Conservation (phyloP, 2,113 vertebrate genomes). For the Hemichromis elongatus region DNA sequence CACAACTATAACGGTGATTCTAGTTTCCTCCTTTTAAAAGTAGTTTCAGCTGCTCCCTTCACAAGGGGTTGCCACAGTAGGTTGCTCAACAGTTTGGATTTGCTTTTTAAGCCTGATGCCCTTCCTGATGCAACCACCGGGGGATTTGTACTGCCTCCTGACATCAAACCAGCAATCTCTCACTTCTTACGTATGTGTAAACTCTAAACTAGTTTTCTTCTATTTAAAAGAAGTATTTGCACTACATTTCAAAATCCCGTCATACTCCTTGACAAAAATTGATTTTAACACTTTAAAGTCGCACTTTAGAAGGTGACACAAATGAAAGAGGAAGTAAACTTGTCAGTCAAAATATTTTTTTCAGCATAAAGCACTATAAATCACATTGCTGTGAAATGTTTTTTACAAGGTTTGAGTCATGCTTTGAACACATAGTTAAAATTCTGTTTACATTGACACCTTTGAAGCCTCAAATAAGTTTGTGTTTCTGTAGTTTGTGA, state of each 20-base stretch:
- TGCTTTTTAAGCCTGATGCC: background rate
- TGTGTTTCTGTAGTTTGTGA: background rate
- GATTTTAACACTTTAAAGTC: background rate
- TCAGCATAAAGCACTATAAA: background rate
- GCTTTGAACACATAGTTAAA: background rate
- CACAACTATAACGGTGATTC: background rate
- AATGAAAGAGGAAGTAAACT: background rate
- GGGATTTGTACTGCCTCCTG: background rate
- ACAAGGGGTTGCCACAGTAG: background rate
- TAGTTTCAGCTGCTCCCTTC: background rate
- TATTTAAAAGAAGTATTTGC: background rate
- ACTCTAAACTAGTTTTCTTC: rapidly evolving
- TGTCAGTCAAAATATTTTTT: background rate
- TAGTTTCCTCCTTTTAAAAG: background rate
- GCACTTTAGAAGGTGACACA: background rate
- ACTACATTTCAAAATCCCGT: background rate
- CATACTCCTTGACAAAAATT: background rate
- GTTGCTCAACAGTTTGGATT: background rate
- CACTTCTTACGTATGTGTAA: background rate
- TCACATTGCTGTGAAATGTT: background rate
- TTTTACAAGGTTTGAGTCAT: background rate
- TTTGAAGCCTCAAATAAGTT: background rate
- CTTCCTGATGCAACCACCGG: background rate
- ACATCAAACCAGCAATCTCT: background rate
- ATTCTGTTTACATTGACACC: background rate